Conservation (phyloP, 2,797 vertebrate genomes). For the Hippoglossus hippoglossus region DNA sequence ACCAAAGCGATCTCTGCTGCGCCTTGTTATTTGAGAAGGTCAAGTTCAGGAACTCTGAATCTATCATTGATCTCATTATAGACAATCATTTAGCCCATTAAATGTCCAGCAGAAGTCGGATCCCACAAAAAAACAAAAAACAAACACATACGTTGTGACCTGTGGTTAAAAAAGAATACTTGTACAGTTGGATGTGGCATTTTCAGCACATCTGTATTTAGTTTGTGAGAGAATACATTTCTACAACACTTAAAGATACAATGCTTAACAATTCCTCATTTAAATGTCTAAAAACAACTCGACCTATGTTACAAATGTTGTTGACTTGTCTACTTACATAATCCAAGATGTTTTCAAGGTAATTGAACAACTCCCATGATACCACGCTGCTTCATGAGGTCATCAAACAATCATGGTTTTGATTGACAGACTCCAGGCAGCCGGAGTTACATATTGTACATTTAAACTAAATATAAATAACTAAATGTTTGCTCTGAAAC, state of each 20-base stretch:
- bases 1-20: constrained; percentile 30
- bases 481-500: constrained; percentile 4
- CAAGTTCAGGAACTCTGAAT: neutral
- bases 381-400: no score
- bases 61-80: constrained; percentile 1
- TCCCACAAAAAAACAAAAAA: no score
- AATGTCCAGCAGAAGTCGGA: neutral
- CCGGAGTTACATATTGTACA: no score
- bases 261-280: no score
- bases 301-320: no score
- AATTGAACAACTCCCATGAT: no score
- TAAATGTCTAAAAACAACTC: no score
- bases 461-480: neutral
- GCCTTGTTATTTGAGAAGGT: constrained; percentile 1
- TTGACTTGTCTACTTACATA: no score
- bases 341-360: no score
- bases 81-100: neutral
- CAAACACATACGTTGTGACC: neutral
- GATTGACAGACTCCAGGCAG: no score
- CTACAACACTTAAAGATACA: neutral
- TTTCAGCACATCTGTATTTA: neutral
- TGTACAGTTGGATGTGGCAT: no score
- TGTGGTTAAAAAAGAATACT: neutral
- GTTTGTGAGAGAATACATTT: neutral
- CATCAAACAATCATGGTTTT: no score